Evolutionary conservation across 2,888 invertebrate genomes (phyloP), one percentile per base, ranked within the genome.

Genomic region (Adelognathus sp.): DNA sequence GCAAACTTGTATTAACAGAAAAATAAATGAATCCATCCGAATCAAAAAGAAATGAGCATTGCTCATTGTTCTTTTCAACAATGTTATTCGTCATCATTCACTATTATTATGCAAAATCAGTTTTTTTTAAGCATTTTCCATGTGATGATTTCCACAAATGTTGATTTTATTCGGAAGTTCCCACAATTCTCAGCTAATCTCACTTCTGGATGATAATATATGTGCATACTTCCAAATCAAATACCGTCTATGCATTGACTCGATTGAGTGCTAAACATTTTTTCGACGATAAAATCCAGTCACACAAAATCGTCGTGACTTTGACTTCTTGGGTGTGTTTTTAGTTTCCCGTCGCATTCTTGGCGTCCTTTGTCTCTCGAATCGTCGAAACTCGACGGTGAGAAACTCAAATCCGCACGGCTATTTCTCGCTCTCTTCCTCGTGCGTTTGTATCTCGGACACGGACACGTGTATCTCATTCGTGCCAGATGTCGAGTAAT

Each of bases 401-500:
- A 33, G 24, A 24, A 64, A 27, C 31, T 9, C 24, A 60, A n/a
- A 56, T 11, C 16, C 44, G 60, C 58, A 58, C 58, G 60, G 61
- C 52, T 71, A 61, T 54, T 50, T 52, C 67, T 72, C 69, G 33
- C 69, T 46, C 31, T 36, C 50, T 72, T 80, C 73, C 2, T 11
- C 3, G 1, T 9, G 9, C 0, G 46, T 46, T 58, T 63, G 74
- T 80, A 71, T 80, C 72, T 82, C 79, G 54, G 36, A 36, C 9
- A 21, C 60, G 9, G 44, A 84, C 84, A 85, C 83, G 83, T 84
- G 83, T 81, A 81, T 83, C 83, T 84, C 82, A 83, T 85, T 83
- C 78, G 82, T 80, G 83, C 85, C 86, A 86, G 84, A 85, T 86
- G 86, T 83, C 82, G 81, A 79, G 80, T 79, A 80, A 82, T 82